Base-by-base conservation (phyloP, 2,888 invertebrate genomes). In the Oxycera nigricornis region DNA sequence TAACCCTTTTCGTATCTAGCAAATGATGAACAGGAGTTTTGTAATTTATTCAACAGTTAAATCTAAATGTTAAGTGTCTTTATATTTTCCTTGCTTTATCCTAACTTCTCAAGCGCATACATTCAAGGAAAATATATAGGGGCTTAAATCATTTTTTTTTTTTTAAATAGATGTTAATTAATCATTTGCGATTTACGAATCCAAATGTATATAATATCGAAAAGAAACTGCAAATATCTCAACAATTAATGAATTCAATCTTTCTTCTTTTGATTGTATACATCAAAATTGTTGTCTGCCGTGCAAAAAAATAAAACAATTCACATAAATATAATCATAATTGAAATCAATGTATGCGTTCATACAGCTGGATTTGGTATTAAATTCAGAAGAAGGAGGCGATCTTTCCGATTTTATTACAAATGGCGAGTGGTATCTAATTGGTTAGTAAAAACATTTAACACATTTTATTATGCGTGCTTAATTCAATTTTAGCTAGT, bases 401-500 rank as follows among this genome's bases (percentile, higher is more conserved):
- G 98, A 98, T 88, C 90, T 95, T 82, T 93, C 95, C 81, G 96
- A 95, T 88, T 99, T 98, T 90, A 97, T 98, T 86, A 94, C 95
- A 82, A 99, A 98, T 86, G 99, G 98, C 82, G 99, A 99, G 89
- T 99, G 98, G 98, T 96, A 97, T 88, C 90, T 99, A 84, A 92
- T 98, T 89, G 97, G 98, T 97, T 88, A 91, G 92, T 84, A 84
- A 78, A 73, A 52, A 50, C n/a, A n/a, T n/a, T n/a, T n/a, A 41
- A 68, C 17, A 68, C 20, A 68, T 46, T 46, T 11, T 17, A 2
- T 20, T 55, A 55, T 55, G 4, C 22, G 46, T 46, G 17, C 46
- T n/a, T 46, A 46, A 3, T 65, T 17, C 14, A 65, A 65, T 22
- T 41, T 41, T 22, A n/a, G 6, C 1, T n/a, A 3, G 6, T 3